Evolutionary conservation across 1,140 invertebrate species (phyloP), one percentile per base, ranked within the genome.

Genomic region (Sarcophaga peregrina): DNA sequence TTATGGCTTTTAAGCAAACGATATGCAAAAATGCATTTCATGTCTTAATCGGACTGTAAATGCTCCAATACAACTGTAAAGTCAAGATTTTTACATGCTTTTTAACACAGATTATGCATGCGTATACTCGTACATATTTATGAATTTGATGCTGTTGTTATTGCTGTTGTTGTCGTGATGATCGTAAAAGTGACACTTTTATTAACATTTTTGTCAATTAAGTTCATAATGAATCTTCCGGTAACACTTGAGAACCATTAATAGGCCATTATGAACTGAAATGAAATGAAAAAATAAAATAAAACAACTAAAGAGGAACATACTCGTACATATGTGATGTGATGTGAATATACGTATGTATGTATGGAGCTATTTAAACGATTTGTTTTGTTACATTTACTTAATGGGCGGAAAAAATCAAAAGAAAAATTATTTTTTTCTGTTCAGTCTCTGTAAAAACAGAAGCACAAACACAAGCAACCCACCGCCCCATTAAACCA

Each of bases 401-500:
- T 68, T 83, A 83, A 83, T 83, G 76, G 82, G 54, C 82, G 82
- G 82, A 73, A 83, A 80, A 80, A 80, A 83, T 83, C 82, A 83
- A 83, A 80, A 25, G 58, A 62, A 82, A 78, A 20, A 15, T 25
- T 0, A 50, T 47, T n/a, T 74, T 45, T 74, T 25, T 74, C 46
- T 37, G 9, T 47, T 52, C 20, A 82, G 5, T 78, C 25, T 17
- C 52, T 25, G 17, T 46, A 48, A 15, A 46, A 80, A 13, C n/a
- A 15, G 20, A 62, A 48, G 37, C 54, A 72, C 15, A 68, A 83
- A 58, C 8, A 45, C 47, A 17, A 25, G 58, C 50, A 81, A n/a
- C 75, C 75, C 75, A 58, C 83, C 83, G 68, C 83, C 78, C 83
- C 83, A 83, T 83, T 83, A 83, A 83, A 83, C 83, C 83, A 83